These are phyloP conservation scores for Sphenopsis melanotis DNA, from an alignment of 2,797 vertebrate genomes.

Conservation along the genomic window DNA sequence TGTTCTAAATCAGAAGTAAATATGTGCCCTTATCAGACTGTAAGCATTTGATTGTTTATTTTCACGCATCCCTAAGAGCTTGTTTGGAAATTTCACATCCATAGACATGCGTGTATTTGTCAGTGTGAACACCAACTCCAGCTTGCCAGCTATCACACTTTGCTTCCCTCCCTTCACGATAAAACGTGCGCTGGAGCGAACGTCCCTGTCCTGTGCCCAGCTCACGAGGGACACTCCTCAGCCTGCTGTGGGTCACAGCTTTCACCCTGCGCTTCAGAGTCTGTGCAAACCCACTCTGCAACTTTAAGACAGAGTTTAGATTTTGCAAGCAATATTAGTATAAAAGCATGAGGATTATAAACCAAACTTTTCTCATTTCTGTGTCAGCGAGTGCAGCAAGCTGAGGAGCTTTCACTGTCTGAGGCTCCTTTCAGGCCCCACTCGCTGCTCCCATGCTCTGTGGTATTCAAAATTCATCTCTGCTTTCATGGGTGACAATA, in stretches of 20 bases:
- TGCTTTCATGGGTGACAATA: neutral
- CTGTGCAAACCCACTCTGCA: neutral
- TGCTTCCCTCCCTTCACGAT: neutral
- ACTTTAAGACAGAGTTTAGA: neutral
- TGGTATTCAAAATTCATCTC: neutral
- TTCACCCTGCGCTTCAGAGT: neutral
- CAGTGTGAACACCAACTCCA: neutral
- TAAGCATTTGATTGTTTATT: neutral
- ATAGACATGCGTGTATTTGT: neutral
- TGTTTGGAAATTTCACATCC: neutral
- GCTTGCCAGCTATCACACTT: neutral
- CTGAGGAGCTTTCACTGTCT: neutral
- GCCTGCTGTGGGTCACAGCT: accelerated
- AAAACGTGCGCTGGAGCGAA: neutral
- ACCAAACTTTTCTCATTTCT: neutral
- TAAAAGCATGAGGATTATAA: neutral
- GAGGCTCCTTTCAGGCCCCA: neutral
- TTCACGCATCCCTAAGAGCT: neutral
- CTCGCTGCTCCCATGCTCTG: neutral
- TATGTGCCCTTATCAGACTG: neutral
- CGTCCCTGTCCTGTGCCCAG: neutral
- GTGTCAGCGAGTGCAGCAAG: neutral
- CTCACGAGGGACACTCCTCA: neutral
- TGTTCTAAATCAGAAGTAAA: neutral
- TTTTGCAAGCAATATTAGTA: neutral